Percentiles rank a stretch among this genome's conserved stretches.
These are phyloP conservation scores for Bufo bufo DNA, from an alignment of 2,113 vertebrate species.

Conservation along the genomic window DNA sequence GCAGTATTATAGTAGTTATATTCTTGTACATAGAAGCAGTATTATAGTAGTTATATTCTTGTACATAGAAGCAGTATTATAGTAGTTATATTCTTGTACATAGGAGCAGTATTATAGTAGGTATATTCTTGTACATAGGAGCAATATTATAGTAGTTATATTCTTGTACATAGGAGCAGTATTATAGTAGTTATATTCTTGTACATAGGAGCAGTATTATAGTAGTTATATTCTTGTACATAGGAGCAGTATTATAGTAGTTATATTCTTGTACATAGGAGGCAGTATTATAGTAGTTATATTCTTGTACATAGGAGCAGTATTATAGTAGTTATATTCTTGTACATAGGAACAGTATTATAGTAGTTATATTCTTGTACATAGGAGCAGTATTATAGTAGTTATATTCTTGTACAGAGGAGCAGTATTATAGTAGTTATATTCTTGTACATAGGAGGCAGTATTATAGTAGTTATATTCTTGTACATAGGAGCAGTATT, in stretches of 20 bases:
- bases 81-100: too few relatives aligned
- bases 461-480: constrained; percentile 19
- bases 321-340: too few relatives aligned
- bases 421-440: constrained; percentile 1
- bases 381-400: background rate
- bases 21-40: too few relatives aligned
- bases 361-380: background rate
- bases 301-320: too few relatives aligned
- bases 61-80: too few relatives aligned
- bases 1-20: too few relatives aligned
- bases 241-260: background rate
- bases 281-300: constrained; percentile 1
- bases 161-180: constrained; percentile 1
- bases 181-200: constrained; percentile 7
- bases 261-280: background rate
- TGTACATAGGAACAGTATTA: too few relatives aligned
- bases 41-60: too few relatives aligned
- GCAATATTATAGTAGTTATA: constrained; percentile 4
- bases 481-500: background rate
- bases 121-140: too few relatives aligned
- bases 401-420: constrained; percentile 1
- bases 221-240: too few relatives aligned
- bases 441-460: background rate
- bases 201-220: background rate
- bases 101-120: too few relatives aligned